Evolutionary conservation across 2,113 vertebrate species (phyloP).

Genomic region (Cyrtonyx montezumae): DNA sequence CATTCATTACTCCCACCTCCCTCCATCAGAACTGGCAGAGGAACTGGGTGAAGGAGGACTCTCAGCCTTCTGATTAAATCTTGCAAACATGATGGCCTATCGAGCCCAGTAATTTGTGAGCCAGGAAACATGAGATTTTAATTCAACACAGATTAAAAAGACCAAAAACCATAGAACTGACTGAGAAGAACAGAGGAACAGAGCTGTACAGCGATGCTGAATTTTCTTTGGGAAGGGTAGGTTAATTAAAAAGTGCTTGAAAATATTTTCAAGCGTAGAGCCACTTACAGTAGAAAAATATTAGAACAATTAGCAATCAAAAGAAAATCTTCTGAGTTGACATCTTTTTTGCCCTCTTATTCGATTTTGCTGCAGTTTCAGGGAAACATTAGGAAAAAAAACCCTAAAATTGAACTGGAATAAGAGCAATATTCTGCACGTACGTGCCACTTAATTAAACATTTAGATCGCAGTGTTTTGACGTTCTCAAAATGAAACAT

Average conservation of each 20-base stretch:
- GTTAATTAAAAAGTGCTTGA: constrained; percentile 30
- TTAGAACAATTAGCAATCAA: constrained; percentile 56
- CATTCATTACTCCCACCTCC: constrained; percentile 70
- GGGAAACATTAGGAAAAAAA: constrained; percentile 3
- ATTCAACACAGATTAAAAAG: constrained; percentile 2
- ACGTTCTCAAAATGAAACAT: constrained; percentile 13
- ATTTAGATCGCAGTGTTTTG: constrained; percentile 42
- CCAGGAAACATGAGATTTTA: constrained; percentile 49
- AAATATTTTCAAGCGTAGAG: constrained; percentile 1
- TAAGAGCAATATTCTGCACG: constrained; percentile 24
- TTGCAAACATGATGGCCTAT: constrained; percentile 62
- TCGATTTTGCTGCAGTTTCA: constrained; percentile 32
- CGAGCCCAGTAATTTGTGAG: constrained; percentile 41
- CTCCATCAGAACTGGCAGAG: constrained; percentile 35
- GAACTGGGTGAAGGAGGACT: constrained; percentile 46
- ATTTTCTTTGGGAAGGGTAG: not conserved
- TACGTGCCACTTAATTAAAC: constrained; percentile 32
- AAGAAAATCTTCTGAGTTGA: constrained; percentile 48
- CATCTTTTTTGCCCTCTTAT: constrained; percentile 12
- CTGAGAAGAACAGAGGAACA: not conserved
- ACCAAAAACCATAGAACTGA: not conserved
- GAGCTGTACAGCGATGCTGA: not conserved
- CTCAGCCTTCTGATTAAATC: constrained; percentile 66
- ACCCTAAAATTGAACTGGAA: not conserved
- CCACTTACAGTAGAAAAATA: not conserved